Conservation (phyloP, 2,797 vertebrate species). For the Manis javanica region DNA sequence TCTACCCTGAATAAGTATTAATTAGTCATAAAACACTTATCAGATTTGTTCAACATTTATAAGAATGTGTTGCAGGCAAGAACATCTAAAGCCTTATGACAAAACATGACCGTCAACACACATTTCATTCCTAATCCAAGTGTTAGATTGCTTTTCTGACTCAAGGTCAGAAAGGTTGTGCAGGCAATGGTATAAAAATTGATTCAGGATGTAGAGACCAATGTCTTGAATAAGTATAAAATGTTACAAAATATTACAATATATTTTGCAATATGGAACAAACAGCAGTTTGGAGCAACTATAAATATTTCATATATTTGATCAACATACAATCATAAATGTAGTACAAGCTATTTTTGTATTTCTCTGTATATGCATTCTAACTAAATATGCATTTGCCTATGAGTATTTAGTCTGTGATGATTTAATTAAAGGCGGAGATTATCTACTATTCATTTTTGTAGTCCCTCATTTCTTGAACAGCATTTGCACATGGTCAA, state of each 20-base stretch:
- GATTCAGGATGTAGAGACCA: neutral
- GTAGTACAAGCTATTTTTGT: neutral
- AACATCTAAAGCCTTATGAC: neutral
- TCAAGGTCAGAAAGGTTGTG: neutral
- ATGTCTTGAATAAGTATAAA: conserved; percentile 7
- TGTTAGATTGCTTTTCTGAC: neutral
- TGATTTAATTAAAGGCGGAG: neutral
- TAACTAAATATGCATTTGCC: neutral
- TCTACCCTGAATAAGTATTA: neutral
- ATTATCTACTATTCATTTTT: neutral
- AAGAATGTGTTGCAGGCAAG: neutral
- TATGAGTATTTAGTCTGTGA: neutral
- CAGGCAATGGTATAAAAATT: neutral
- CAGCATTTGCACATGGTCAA: neutral
- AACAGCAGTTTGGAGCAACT: neutral
- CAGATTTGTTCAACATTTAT: neutral
- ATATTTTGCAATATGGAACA: neutral
- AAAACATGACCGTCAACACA: neutral
- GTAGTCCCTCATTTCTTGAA: neutral
- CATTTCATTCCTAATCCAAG: neutral
- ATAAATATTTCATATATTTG: neutral
- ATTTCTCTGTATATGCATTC: neutral
- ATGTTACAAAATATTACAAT: neutral
- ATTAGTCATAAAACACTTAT: neutral
- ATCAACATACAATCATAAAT: neutral